Conservation (phyloP, 1,140 invertebrate species). For the Wasmannia auropunctata region DNA sequence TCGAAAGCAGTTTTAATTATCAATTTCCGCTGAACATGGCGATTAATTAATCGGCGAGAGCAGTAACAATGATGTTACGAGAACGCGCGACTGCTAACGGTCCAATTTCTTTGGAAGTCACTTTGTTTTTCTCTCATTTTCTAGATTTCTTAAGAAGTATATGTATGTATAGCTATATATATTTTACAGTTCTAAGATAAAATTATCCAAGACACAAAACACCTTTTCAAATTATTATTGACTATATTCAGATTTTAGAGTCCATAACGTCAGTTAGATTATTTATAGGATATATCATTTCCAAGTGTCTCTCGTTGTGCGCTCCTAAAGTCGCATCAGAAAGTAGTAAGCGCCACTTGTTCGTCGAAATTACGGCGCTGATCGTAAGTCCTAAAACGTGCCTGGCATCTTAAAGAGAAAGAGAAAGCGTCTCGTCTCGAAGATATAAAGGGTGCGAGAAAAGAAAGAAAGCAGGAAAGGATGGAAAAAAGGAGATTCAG, state of each 20-base stretch:
- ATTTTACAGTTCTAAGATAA: not conserved
- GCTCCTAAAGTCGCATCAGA: slow-evolving; percentile 68
- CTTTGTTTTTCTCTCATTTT: not conserved
- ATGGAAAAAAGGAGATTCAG: slow-evolving; percentile 65
- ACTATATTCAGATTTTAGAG: not conserved
- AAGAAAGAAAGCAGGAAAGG: not conserved
- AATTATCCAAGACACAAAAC: not conserved
- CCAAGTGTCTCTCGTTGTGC: slow-evolving; percentile 49
- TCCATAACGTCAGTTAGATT: slow-evolving; percentile 25
- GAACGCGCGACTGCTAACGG: not conserved
- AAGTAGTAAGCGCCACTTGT: slow-evolving; percentile 72
- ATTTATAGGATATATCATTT: slow-evolving; percentile 54
- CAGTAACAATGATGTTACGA: slow-evolving; percentile 29
- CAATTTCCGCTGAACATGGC: slow-evolving; percentile 34
- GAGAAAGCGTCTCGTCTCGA: slow-evolving; percentile 49
- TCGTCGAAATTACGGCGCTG: slow-evolving; percentile 68
- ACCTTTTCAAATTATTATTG: slow-evolving; percentile 16
- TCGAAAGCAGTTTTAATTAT: slow-evolving; percentile 55
- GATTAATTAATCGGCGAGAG: slow-evolving; percentile 48
- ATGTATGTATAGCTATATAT: not conserved
- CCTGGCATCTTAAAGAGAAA: slow-evolving; percentile 57
- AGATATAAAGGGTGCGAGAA: slow-evolving; percentile 58
- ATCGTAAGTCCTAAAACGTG: slow-evolving; percentile 76
- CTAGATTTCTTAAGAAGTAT: not conserved
- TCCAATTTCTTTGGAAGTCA: not conserved